Evolutionary conservation across 2,797 vertebrate genomes (phyloP).

Genomic region (Capromys pilorides): DNA sequence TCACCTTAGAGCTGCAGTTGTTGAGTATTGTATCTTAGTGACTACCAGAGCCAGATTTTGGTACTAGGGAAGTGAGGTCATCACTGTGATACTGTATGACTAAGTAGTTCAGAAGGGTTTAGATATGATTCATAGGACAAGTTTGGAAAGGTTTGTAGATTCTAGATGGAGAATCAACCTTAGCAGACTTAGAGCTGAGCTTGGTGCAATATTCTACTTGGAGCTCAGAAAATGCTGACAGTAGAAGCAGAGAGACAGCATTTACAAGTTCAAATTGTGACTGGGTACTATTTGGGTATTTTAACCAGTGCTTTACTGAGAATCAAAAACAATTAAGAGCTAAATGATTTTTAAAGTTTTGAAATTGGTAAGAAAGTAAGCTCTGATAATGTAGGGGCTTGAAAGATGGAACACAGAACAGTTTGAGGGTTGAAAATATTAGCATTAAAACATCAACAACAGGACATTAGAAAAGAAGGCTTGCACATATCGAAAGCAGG

Average conservation of each 20-base stretch:
- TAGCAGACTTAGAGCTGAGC: not conserved
- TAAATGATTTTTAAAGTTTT: not conserved
- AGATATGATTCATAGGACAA: not conserved
- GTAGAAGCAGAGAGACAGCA: not conserved
- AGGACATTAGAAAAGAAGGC: not conserved
- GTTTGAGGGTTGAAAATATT: not conserved
- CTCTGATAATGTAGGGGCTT: not conserved
- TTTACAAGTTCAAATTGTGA: no score
- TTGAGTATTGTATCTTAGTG: not conserved
- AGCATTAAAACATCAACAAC: not conserved
- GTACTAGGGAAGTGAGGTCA: not conserved
- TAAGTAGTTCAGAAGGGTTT: not conserved
- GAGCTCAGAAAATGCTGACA: not conserved
- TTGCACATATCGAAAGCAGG: not conserved
- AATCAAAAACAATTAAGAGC: not conserved
- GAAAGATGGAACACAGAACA: not conserved
- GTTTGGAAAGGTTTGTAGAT: not conserved
- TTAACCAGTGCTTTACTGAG: no score
- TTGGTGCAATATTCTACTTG: not conserved
- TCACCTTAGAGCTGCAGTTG: not conserved
- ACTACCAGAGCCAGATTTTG: not conserved
- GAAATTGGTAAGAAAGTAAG: not conserved
- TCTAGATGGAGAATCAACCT: not conserved
- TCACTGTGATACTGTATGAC: not conserved
- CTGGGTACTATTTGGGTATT: no score